These are phyloP conservation scores for Sebastes wilsoni DNA, from an alignment of 2,797 vertebrate species.

Conservation along the genomic window DNA sequence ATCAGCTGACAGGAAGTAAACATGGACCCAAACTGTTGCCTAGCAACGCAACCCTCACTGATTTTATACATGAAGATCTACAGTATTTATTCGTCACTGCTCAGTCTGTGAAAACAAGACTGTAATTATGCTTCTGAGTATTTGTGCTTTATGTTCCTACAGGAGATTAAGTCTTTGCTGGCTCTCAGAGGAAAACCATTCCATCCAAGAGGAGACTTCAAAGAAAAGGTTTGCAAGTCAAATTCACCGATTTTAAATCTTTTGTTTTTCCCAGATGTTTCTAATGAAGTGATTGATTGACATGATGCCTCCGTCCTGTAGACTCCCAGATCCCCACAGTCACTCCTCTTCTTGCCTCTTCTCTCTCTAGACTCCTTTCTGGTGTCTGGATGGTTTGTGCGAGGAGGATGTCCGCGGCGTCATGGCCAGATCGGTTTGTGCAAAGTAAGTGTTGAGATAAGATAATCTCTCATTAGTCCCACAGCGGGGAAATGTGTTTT, in stretches of 20 bases:
- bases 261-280: neutral
- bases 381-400: slow-evolving; percentile 89
- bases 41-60: no score
- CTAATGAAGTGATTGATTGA: neutral
- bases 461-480: no score
- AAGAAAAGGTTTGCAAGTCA: slow-evolving; percentile 82
- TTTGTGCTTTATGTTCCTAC: slow-evolving; percentile 20
- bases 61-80: neutral
- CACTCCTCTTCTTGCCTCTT: neutral
- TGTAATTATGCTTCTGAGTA: neutral
- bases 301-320: neutral
- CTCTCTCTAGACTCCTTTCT: slow-evolving; percentile 90
- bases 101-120: neutral
- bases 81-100: neutral
- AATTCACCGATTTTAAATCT: neutral
- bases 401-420: slow-evolving; percentile 89
- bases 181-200: slow-evolving; percentile 88
- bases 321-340: neutral
- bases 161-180: slow-evolving; percentile 93
- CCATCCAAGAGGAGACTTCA: slow-evolving; percentile 79
- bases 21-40: no score
- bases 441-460: slow-evolving; percentile 87
- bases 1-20: no score
- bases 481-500: no score
- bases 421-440: slow-evolving; percentile 96